Conservation (phyloP, 2,797 vertebrate species). For the Rhinichthys osculus region DNA sequence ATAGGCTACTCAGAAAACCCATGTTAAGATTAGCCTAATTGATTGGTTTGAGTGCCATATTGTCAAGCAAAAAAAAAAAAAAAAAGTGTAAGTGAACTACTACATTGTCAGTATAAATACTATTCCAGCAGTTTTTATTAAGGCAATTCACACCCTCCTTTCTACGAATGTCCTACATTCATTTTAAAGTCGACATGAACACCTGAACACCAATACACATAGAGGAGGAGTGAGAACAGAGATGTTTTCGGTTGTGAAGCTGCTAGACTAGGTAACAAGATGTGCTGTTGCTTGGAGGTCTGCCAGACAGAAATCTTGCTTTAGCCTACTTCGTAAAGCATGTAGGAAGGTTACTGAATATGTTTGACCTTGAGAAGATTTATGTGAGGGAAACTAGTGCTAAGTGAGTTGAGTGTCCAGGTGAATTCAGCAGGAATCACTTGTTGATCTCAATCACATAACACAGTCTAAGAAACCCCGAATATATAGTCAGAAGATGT, state of each 20-base stretch:
- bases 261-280: not conserved
- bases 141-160: not conserved
- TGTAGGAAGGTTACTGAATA: not conserved
- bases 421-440: not conserved
- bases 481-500: not conserved
- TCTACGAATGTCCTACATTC: not conserved
- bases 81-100: not conserved
- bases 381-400: not conserved
- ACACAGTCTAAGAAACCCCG: not conserved
- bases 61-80: too few relatives aligned
- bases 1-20: too few relatives aligned
- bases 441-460: not conserved
- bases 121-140: too few relatives aligned
- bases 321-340: not conserved
- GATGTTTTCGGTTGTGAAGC: slow-evolving; percentile 30
- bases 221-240: not conserved
- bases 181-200: not conserved
- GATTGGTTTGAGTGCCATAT: too few relatives aligned
- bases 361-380: not conserved
- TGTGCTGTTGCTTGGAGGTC: not conserved
- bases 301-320: not conserved
- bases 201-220: not conserved
- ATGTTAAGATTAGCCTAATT: too few relatives aligned
- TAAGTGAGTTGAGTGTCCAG: not conserved
- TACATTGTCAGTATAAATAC: not conserved